These are phyloP conservation scores for Macrotis lagotis DNA, from an alignment of 2,113 vertebrate species.

Conservation along the genomic window DNA sequence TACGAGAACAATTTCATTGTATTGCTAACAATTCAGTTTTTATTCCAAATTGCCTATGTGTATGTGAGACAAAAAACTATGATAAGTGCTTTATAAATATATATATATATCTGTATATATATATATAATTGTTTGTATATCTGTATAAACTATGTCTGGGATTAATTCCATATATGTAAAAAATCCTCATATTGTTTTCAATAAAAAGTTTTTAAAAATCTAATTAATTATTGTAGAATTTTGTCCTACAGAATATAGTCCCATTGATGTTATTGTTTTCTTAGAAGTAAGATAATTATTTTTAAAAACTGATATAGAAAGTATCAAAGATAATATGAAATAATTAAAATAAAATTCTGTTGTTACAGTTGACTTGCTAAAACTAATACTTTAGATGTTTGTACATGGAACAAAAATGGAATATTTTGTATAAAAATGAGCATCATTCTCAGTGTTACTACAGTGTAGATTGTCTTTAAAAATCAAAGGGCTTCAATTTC, in stretches of 20 bases:
- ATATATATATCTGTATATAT: too few species aligned
- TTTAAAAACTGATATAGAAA: constrained; percentile 51
- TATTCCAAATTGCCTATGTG: too few species aligned
- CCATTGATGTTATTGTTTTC: constrained; percentile 27
- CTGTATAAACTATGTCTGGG: constrained; percentile 52
- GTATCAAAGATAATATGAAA: constrained; percentile 33
- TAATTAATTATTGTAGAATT: constrained; percentile 56
- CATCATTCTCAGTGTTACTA: background rate
- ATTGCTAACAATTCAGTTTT: too few species aligned
- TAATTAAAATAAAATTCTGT: constrained; percentile 50
- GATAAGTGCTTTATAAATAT: too few species aligned
- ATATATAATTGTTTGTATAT: background rate
- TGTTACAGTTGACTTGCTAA: constrained; percentile 40
- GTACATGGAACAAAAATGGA: background rate
- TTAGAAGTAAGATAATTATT: constrained; percentile 12
- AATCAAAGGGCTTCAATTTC: background rate
- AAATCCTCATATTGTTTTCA: constrained; percentile 58
- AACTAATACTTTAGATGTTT: constrained; percentile 41
- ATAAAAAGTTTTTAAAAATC: constrained; percentile 53
- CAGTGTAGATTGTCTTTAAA: background rate
- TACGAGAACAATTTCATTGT: too few species aligned
- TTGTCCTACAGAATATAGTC: constrained; percentile 3
- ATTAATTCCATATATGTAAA: constrained; percentile 70
- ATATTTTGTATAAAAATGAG: constrained; percentile 50
- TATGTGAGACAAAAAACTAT: too few species aligned